Percentiles rank a stretch among this genome's conserved stretches.
Evolutionary conservation across 1,140 invertebrate species (phyloP).

Genomic region (Triops cancriformis): DNA sequence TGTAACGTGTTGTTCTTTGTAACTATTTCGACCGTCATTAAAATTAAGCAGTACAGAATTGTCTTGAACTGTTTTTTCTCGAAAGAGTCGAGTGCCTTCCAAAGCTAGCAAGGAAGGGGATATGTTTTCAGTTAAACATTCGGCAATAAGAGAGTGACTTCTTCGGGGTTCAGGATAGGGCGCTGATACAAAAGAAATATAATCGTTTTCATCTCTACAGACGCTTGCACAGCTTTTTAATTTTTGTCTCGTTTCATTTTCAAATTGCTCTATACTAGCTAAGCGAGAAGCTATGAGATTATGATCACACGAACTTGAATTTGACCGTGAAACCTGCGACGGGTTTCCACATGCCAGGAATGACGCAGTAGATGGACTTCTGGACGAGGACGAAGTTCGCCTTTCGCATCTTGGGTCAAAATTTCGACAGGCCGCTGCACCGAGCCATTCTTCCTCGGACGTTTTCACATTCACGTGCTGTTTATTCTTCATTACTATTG

Average conservation of each 20-base stretch:
- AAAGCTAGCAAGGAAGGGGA: neutral
- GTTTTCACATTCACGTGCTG: too few relatives aligned
- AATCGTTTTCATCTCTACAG: neutral
- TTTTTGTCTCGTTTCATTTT: neutral
- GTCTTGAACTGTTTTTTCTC: neutral
- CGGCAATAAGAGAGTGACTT: neutral
- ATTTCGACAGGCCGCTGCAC: too few relatives aligned
- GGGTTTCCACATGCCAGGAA: neutral
- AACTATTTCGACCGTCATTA: too few relatives aligned
- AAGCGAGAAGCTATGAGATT: neutral
- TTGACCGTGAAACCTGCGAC: neutral
- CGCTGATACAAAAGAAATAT: neutral
- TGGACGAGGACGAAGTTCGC: too few relatives aligned
- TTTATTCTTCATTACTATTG: neutral
- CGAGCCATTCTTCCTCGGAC: too few relatives aligned
- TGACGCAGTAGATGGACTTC: too few relatives aligned
- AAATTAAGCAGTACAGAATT: neutral
- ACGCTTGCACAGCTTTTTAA: neutral
- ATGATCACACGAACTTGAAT: neutral
- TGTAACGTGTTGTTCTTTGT: neutral
- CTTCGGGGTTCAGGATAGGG: neutral
- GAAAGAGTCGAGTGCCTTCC: neutral
- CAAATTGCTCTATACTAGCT: neutral
- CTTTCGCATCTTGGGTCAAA: too few relatives aligned
- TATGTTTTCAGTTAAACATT: neutral